These are phyloP conservation scores for Chionodraco myersi DNA, from an alignment of 2,113 vertebrate genomes.

Conservation along the genomic window DNA sequence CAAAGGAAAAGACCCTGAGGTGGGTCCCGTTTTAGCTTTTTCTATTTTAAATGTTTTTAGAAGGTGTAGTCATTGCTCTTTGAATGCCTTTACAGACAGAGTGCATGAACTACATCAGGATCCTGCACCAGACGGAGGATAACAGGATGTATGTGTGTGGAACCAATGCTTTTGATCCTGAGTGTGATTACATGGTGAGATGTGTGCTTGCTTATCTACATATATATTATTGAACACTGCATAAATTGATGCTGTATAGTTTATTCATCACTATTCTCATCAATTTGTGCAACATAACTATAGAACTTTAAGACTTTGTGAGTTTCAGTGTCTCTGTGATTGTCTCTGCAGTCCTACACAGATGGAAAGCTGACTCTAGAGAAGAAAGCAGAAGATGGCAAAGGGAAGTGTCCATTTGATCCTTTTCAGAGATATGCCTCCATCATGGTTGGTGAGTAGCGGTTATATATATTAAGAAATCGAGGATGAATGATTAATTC, in stretches of 20 bases:
- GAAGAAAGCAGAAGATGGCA: constrained; percentile 75
- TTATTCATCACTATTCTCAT: background rate
- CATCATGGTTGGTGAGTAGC: constrained; percentile 82
- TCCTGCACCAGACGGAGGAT: constrained; percentile 78
- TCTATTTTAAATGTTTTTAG: background rate
- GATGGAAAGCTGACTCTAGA: constrained; percentile 71
- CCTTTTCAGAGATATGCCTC: constrained; percentile 81
- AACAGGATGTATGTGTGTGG: constrained; percentile 83
- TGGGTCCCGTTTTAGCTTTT: constrained; percentile 44
- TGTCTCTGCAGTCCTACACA: constrained; percentile 71
- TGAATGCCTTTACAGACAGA: constrained; percentile 72
- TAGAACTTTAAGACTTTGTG: background rate
- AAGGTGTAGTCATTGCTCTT: constrained; percentile 3
- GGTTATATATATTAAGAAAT: background rate
- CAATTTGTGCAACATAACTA: background rate
- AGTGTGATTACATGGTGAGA: constrained; percentile 85
- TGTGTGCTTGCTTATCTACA: background rate
- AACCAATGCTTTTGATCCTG: constrained; percentile 84
- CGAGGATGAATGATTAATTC: background rate
- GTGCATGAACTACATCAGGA: constrained; percentile 85
- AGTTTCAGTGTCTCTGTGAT: background rate
- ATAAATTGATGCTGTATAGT: background rate
- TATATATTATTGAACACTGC: background rate
- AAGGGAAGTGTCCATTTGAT: constrained; percentile 86
- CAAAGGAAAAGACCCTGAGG: constrained; percentile 81